Evolutionary conservation across 2,888 invertebrate species (phyloP).

Genomic region (Cheilosia vulpina): DNA sequence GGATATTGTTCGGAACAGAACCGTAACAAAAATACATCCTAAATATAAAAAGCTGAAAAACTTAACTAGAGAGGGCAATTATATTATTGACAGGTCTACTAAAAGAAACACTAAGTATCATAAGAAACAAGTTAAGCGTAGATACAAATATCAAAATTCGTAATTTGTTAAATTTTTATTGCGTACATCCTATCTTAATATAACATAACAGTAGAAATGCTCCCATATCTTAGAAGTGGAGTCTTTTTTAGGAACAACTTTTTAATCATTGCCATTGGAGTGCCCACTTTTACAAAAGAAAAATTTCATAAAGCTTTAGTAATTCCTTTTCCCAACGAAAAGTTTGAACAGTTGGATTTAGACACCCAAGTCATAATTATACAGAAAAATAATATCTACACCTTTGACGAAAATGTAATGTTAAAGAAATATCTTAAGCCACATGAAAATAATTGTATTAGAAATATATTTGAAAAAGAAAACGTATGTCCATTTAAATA

Average conservation of each 20-base stretch:
- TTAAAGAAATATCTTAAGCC: background rate
- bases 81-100: too few species aligned
- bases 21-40: background rate
- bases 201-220: background rate
- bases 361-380: background rate
- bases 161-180: slow-evolving; percentile 6
- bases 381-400: background rate
- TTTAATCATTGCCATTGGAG: too few species aligned
- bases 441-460: too few species aligned
- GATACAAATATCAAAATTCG: slow-evolving; percentile 11
- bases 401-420: too few species aligned
- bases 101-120: slow-evolving; percentile 1
- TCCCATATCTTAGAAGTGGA: too few species aligned
- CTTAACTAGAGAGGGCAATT: too few species aligned
- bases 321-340: too few species aligned
- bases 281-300: too few species aligned
- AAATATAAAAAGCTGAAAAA: slow-evolving; percentile 19
- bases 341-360: too few species aligned
- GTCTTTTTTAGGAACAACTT: too few species aligned
- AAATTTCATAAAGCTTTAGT: too few species aligned
- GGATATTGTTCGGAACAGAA: slow-evolving; percentile 15
- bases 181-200: slow-evolving; percentile 1
- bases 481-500: slow-evolving; percentile 6
- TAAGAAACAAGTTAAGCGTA: slow-evolving; percentile 14
- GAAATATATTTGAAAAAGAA: background rate